phyloP scores from a whole-genome alignment of 2,113 vertebrate genomes.

The Aegithalos caudatus region DNA sequence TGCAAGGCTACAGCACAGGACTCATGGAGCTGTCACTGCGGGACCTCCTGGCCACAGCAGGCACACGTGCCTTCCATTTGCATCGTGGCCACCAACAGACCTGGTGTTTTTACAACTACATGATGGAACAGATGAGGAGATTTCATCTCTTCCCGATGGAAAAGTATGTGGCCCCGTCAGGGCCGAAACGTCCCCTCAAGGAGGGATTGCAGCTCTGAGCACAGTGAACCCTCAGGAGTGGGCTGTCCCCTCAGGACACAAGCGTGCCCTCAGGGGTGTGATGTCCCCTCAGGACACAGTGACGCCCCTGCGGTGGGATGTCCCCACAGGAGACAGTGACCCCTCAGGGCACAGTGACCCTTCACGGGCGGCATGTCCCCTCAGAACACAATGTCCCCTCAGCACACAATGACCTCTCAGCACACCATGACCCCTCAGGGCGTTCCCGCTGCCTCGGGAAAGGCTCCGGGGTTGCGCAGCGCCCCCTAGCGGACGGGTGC shows the following conservation, averaged over 20 bases:
- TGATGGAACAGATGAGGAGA: fast-evolving
- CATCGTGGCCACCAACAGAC: fast-evolving
- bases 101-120: no score
- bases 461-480: neutral
- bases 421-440: neutral
- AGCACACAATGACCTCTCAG: neutral
- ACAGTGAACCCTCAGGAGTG: neutral
- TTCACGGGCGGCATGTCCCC: no score
- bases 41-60: neutral
- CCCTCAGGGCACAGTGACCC: no score
- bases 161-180: fast-evolving
- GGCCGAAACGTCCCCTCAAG: no score
- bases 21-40: fast-evolving
- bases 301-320: no score
- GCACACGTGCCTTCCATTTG: fast-evolving
- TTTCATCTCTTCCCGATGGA: neutral
- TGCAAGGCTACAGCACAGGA: neutral
- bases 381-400: no score
- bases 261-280: neutral
- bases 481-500: neutral
- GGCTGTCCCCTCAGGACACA: no score
- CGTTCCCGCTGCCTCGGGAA: neutral
- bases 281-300: no score
- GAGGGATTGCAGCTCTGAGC: neutral
- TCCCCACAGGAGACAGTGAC: neutral